These are phyloP conservation scores for Euphonia xanthogaster DNA, from an alignment of 2,797 vertebrate species.

Conservation along the genomic window DNA sequence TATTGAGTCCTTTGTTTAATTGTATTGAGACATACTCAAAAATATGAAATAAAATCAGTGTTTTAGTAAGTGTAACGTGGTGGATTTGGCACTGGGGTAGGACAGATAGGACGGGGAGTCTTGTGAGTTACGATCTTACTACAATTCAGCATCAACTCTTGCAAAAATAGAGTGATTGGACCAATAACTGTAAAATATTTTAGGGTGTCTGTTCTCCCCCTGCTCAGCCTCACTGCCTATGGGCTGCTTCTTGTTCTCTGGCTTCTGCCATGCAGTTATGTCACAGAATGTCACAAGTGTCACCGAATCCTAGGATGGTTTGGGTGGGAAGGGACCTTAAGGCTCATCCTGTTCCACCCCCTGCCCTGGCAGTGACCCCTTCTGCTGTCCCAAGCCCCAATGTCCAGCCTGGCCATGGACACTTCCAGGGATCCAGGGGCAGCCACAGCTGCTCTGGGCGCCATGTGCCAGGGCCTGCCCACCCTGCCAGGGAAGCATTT, in stretches of 20 bases:
- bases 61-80: background rate
- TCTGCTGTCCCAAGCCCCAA: rapidly evolving
- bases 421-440: background rate
- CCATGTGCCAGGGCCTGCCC: rapidly evolving
- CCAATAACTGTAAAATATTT: background rate
- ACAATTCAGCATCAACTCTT: background rate
- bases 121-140: rapidly evolving
- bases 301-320: background rate
- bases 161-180: background rate
- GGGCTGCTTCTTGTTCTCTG: background rate
- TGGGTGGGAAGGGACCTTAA: background rate
- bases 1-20: background rate
- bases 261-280: background rate
- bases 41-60: background rate
- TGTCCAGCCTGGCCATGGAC: rapidly evolving
- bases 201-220: background rate
- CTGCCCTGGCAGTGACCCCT: background rate
- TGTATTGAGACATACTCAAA: rapidly evolving
- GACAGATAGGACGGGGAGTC: rapidly evolving
- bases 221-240: background rate
- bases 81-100: background rate
- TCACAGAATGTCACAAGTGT: background rate
- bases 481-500: background rate
- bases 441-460: background rate
- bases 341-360: background rate